Percentiles rank a stretch among this genome's conserved stretches.
These are phyloP conservation scores for Xenopus borealis DNA, from an alignment of 2,113 vertebrate genomes.

Conservation along the genomic window DNA sequence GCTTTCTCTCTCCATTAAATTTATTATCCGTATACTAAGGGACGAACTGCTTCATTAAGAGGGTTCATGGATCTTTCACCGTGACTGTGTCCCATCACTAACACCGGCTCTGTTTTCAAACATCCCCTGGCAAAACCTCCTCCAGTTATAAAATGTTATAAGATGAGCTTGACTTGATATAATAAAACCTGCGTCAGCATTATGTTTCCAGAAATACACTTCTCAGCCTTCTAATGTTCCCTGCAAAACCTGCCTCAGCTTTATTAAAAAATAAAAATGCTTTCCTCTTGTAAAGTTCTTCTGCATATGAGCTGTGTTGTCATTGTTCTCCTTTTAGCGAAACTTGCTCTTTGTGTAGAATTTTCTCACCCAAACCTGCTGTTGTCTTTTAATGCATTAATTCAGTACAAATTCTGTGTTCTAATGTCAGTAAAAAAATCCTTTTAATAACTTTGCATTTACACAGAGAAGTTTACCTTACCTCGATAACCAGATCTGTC, in stretches of 20 bases:
- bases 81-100: slow-evolving; percentile 10
- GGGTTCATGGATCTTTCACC: slow-evolving; percentile 12
- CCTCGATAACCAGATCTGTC: background rate
- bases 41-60: slow-evolving; percentile 35
- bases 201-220: slow-evolving; percentile 30
- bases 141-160: slow-evolving; percentile 25
- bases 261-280: slow-evolving; percentile 11
- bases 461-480: background rate
- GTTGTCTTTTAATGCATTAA: background rate
- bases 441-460: background rate
- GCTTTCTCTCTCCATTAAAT: slow-evolving; percentile 36
- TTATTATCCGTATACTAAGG: slow-evolving; percentile 28
- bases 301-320: background rate
- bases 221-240: slow-evolving; percentile 12
- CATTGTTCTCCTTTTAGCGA: background rate
- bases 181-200: slow-evolving; percentile 28
- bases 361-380: background rate
- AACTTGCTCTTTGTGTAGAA: background rate
- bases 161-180: slow-evolving; percentile 31
- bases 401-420: background rate
- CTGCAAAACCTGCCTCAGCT: slow-evolving; percentile 27
- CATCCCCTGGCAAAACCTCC: slow-evolving; percentile 35
- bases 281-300: slow-evolving; percentile 14
- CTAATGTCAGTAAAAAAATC: no score
- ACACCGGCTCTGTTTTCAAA: background rate